phyloP scores from a whole-genome alignment of 1,140 invertebrate genomes.

The Drosophila sturtevanti region DNA sequence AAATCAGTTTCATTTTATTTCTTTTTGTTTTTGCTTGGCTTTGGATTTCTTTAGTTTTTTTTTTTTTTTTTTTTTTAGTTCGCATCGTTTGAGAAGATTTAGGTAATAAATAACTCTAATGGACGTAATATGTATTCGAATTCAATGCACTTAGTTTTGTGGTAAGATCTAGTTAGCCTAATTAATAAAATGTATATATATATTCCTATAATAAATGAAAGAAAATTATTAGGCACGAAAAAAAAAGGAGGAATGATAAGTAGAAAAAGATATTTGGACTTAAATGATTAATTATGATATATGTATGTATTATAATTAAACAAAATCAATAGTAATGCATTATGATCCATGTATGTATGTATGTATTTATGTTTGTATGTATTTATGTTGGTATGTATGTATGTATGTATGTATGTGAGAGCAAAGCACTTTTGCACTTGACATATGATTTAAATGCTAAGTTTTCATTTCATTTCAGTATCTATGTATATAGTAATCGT shows the following conservation, averaged over 20 bases:
- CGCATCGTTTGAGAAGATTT: conserved; percentile 44
- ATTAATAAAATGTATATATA: conserved; percentile 76
- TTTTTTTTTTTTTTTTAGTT: conserved; percentile 13
- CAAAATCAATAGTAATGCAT: conserved; percentile 20
- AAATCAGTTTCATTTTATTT: conserved; percentile 39
- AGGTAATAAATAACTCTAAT: conserved; percentile 62
- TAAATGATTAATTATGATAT: conserved; percentile 44
- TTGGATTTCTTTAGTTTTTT: conserved; percentile 14
- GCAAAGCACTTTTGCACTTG: conserved; percentile 62
- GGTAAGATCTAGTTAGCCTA: conserved; percentile 47
- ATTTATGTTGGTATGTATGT: conserved; percentile 21
- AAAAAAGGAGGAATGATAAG: conserved; percentile 22
- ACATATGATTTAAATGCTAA: conserved; percentile 65
- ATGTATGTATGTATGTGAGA: conserved; percentile 29
- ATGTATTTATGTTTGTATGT: conserved; percentile 15
- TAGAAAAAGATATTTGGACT: conserved; percentile 38
- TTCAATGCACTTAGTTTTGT: conserved; percentile 73
- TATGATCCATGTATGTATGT: conserved; percentile 32
- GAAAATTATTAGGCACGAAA: conserved; percentile 57
- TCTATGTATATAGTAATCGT: conserved; percentile 18
- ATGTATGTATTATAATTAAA: no score
- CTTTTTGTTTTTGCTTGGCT: conserved; percentile 11
- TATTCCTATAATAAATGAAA: conserved; percentile 77
- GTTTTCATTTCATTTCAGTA: conserved; percentile 54
- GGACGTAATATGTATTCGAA: conserved; percentile 70